These are phyloP conservation scores for Arremon brunneinucha DNA, from an alignment of 2,797 vertebrate species.

Conservation along the genomic window DNA sequence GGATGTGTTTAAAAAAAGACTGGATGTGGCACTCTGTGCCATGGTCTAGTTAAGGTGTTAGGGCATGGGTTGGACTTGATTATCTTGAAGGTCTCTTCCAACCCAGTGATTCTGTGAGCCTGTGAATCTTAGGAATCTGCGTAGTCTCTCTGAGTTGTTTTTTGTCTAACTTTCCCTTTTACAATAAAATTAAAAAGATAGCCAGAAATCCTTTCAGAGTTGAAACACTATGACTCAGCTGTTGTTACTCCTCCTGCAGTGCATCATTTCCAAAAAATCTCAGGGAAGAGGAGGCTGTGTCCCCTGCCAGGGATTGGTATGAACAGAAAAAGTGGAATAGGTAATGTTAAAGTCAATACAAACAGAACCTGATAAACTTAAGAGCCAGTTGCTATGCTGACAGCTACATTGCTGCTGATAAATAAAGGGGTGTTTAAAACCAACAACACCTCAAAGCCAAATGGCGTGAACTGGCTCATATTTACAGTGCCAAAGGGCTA, in stretches of 20 bases:
- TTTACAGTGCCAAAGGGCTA: background rate
- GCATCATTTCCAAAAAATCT: background rate
- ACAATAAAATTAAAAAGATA: background rate
- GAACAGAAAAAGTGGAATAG: background rate
- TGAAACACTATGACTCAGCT: background rate
- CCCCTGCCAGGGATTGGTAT: background rate
- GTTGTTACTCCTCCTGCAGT: fast-evolving
- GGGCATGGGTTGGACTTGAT: background rate
- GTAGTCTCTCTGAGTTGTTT: background rate
- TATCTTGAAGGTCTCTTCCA: background rate
- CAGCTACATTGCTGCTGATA: background rate
- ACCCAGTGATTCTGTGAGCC: background rate
- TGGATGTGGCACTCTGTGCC: background rate
- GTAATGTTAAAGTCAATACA: background rate
- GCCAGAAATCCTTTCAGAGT: background rate
- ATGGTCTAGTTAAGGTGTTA: background rate
- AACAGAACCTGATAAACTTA: background rate
- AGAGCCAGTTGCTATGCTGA: background rate
- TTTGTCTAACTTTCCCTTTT: background rate
- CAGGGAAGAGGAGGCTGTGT: background rate
- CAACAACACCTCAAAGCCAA: background rate
- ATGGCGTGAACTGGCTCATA: background rate
- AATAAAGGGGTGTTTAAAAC: background rate
- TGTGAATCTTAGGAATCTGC: background rate
- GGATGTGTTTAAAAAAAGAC: no score